Evolutionary conservation across 1,140 invertebrate species (phyloP).

Genomic region (Plutomurus gul): DNA sequence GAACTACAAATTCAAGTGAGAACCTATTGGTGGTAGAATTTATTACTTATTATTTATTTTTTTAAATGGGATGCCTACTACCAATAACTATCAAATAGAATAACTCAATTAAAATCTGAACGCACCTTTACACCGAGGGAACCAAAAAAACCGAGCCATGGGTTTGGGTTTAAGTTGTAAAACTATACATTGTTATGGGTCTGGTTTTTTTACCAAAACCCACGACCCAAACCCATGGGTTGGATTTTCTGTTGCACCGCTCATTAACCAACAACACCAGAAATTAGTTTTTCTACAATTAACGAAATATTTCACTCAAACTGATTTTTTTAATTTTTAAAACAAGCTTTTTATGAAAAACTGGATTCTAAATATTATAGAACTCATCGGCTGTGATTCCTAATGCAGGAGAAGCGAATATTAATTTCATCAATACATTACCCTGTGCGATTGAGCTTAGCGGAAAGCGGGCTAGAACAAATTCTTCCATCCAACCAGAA

Average conservation of each 20-base stretch:
- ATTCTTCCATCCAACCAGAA: background rate
- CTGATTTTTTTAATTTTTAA: background rate
- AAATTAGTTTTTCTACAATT: too few species aligned
- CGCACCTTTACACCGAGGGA: too few species aligned
- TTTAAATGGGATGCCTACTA: background rate
- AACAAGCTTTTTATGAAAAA: background rate
- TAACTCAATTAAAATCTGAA: too few species aligned
- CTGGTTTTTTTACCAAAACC: too few species aligned
- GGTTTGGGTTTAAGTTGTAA: too few species aligned
- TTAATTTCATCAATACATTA: slow-evolving; percentile 58
- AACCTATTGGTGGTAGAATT: background rate
- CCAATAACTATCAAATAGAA: background rate
- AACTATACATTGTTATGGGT: too few species aligned
- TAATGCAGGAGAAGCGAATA: slow-evolving; percentile 49
- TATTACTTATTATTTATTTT: background rate
- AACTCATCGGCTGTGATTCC: slow-evolving; percentile 53
- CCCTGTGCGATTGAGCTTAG: background rate
- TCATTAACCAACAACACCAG: too few species aligned
- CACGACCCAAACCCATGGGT: too few species aligned
- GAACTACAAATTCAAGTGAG: slow-evolving; percentile 63
- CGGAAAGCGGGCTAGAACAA: background rate
- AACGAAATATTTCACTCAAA: background rate
- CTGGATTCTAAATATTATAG: slow-evolving; percentile 43
- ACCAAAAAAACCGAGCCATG: too few species aligned
- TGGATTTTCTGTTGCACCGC: too few species aligned